Conservation (phyloP, 2,113 vertebrate genomes). For the Prinia subflava region DNA sequence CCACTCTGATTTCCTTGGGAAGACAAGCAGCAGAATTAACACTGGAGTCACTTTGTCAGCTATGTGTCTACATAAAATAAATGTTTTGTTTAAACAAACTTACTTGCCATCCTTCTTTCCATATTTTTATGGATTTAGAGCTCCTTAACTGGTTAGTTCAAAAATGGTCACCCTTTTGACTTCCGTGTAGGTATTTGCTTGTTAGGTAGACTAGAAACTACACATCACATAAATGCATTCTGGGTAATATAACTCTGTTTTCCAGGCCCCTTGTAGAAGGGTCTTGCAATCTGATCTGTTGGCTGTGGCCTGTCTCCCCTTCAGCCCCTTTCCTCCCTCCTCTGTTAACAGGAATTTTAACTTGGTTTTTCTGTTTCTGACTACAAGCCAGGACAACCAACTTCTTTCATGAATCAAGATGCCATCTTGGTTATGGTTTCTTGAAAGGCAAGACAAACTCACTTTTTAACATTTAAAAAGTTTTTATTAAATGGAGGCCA, state of each 20-base stretch:
- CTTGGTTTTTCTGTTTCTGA: neutral
- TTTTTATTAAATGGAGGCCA: neutral
- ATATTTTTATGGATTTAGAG: neutral
- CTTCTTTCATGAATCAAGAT: neutral
- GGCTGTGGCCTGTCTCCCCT: neutral
- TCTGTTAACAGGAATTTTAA: neutral
- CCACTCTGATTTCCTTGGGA: neutral
- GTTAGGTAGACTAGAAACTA: neutral
- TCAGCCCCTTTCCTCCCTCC: neutral
- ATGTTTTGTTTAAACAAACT: neutral
- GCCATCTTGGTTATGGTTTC: neutral
- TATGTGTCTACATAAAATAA: neutral
- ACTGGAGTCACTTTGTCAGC: neutral
- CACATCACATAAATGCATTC: neutral
- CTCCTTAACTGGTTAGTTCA: neutral
- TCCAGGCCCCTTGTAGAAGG: neutral
- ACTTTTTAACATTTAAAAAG: neutral
- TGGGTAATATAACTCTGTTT: neutral
- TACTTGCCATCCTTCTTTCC: neutral
- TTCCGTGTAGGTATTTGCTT: neutral
- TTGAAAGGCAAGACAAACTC: neutral
- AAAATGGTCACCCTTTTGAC: neutral
- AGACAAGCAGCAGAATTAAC: neutral
- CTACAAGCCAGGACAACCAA: neutral
- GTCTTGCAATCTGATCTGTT: neutral